Percentiles rank a stretch among this genome's conserved stretches.
phyloP scores from a whole-genome alignment of 2,888 invertebrate species.

The Synergus japonicus region DNA sequence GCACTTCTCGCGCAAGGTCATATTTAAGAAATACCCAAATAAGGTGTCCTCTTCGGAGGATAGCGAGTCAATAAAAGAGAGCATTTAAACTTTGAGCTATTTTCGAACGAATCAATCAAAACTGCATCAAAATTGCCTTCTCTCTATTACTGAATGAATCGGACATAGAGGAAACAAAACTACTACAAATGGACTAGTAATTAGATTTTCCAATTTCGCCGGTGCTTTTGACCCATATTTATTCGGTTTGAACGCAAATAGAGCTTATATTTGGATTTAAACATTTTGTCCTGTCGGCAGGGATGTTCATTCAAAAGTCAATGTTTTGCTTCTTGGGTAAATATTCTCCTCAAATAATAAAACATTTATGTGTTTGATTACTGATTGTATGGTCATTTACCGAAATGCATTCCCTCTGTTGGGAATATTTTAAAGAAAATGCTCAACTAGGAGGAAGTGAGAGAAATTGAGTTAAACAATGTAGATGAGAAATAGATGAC shows the following conservation, averaged over 20 bases:
- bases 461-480: too few species aligned
- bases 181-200: constrained; percentile 33
- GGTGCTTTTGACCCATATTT: constrained; percentile 34
- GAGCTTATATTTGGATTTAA: constrained; percentile 29
- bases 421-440: background rate
- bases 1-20: background rate
- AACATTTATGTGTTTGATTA: constrained; percentile 31
- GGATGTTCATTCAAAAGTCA: constrained; percentile 27
- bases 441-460: too few species aligned
- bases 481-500: too few species aligned
- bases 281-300: constrained; percentile 14
- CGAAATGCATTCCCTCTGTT: background rate
- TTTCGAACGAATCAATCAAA: background rate
- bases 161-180: background rate
- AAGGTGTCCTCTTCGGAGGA: background rate
- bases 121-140: background rate
- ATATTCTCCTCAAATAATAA: constrained; percentile 35
- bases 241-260: constrained; percentile 32
- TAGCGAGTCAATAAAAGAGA: background rate
- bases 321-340: constrained; percentile 28
- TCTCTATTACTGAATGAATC: background rate
- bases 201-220: constrained; percentile 29
- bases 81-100: background rate
- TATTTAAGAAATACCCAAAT: background rate
- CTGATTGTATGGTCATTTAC: background rate